phyloP scores from a whole-genome alignment of 35 echinoderm and acorn worm genomes.

The Chiridota heheva region DNA sequence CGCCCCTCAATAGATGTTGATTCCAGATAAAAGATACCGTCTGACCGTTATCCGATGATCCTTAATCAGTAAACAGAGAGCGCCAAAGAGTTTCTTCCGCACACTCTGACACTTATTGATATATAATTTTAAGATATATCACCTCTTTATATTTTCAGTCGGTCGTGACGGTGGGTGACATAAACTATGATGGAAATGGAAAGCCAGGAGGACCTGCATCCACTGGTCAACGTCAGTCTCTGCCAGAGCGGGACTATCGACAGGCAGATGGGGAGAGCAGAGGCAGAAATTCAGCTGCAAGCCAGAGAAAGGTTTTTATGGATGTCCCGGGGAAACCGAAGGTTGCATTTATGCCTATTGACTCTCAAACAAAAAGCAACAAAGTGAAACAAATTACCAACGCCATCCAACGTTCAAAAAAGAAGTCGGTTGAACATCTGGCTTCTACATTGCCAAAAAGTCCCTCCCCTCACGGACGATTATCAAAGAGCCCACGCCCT shows the following conservation, averaged over 20 bases:
- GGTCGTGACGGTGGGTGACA: neutral
- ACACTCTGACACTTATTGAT: neutral
- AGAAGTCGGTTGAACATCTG: constrained; percentile 1
- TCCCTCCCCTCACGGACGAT: constrained; percentile 1
- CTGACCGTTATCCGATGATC: no score
- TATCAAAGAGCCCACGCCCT: neutral
- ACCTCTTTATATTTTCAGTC: constrained; percentile 7
- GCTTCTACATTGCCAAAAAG: constrained; percentile 20
- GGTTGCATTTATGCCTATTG: neutral
- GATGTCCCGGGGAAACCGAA: constrained; percentile 8
- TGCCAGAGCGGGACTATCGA: constrained; percentile 13
- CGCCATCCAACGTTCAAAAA: neutral
- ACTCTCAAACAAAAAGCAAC: no score
- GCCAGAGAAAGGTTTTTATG: neutral
- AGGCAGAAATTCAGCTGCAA: constrained; percentile 21
- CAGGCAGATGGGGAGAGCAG: constrained; percentile 27
- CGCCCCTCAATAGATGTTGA: no score
- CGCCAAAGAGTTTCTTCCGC: no score
- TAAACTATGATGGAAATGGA: neutral
- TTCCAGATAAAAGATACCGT: no score
- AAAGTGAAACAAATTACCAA: neutral
- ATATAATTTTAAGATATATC: neutral
- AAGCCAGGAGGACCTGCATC: neutral
- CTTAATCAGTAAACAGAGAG: no score
- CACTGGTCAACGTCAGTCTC: neutral